These are phyloP conservation scores for Helleia helle DNA, from an alignment of 2,888 invertebrate species.

Conservation along the genomic window DNA sequence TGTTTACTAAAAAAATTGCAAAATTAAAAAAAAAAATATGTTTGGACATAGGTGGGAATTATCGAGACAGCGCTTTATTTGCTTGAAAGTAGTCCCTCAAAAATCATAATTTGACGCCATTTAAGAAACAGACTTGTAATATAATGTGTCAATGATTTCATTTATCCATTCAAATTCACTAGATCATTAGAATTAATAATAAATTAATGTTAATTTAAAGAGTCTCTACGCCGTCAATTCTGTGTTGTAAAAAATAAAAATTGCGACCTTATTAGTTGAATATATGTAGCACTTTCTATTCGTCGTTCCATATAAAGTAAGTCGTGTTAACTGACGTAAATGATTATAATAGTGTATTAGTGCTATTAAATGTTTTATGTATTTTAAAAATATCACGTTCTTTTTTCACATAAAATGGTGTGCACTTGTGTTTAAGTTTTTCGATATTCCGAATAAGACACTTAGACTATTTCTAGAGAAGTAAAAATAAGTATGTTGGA, in stretches of 20 bases:
- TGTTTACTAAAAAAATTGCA: not conserved
- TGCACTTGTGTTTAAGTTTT: no score
- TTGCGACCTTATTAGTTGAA: conserved; percentile 10
- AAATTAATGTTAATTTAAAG: conserved; percentile 51
- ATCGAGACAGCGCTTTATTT: conserved; percentile 32
- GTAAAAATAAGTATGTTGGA: not conserved
- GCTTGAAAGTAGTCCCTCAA: conserved; percentile 1
- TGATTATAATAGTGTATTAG: conserved; percentile 1
- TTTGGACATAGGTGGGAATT: conserved; percentile 71
- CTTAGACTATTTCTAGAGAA: not conserved
- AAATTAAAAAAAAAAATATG: conserved; percentile 13
- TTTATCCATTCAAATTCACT: conserved; percentile 25
- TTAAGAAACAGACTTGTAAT: not conserved
- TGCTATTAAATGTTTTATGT: conserved; percentile 4
- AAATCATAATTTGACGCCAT: not conserved
- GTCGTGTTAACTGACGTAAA: not conserved
- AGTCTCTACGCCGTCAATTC: conserved; percentile 72
- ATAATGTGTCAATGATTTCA: not conserved
- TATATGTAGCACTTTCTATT: conserved; percentile 9
- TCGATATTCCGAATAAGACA: not conserved
- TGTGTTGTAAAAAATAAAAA: conserved; percentile 58
- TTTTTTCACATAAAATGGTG: no score
- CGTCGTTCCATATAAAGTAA: conserved; percentile 1
- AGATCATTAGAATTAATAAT: conserved; percentile 48
- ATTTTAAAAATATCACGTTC: not conserved